Evolutionary conservation across 2,797 vertebrate species (phyloP).

Genomic region (Epinephelus awoara): DNA sequence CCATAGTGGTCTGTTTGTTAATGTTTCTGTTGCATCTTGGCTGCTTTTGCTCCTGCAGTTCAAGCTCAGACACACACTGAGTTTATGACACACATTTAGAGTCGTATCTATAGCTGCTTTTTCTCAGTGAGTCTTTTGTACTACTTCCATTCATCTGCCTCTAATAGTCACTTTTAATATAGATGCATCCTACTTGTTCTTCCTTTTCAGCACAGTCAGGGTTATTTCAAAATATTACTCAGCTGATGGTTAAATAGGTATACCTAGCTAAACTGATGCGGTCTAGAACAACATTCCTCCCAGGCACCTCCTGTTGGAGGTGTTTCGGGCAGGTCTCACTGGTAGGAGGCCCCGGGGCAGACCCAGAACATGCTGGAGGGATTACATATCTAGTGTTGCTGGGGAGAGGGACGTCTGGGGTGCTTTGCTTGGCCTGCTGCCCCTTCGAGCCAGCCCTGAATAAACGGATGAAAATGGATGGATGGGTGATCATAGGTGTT

Average conservation of each 20-base stretch:
- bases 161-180: conserved; percentile 2
- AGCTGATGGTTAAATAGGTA: background rate
- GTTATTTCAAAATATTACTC: background rate
- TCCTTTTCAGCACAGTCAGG: background rate
- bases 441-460: too few species aligned
- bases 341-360: too few species aligned
- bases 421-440: too few species aligned
- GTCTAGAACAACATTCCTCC: too few species aligned
- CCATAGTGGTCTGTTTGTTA: conserved; percentile 57
- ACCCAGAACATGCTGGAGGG: too few species aligned
- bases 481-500: too few species aligned
- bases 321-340: too few species aligned
- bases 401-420: too few species aligned
- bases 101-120: conserved; percentile 10
- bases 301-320: too few species aligned
- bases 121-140: background rate
- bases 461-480: too few species aligned
- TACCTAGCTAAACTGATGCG: too few species aligned
- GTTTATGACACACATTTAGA: conserved; percentile 26
- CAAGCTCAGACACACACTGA: conserved; percentile 3
- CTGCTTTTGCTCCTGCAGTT: conserved; percentile 13
- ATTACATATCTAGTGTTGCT: too few species aligned
- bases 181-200: background rate
- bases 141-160: background rate
- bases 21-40: conserved; percentile 32